Conservation (phyloP, 2,113 vertebrate species). For the Ahaetulla prasina region DNA sequence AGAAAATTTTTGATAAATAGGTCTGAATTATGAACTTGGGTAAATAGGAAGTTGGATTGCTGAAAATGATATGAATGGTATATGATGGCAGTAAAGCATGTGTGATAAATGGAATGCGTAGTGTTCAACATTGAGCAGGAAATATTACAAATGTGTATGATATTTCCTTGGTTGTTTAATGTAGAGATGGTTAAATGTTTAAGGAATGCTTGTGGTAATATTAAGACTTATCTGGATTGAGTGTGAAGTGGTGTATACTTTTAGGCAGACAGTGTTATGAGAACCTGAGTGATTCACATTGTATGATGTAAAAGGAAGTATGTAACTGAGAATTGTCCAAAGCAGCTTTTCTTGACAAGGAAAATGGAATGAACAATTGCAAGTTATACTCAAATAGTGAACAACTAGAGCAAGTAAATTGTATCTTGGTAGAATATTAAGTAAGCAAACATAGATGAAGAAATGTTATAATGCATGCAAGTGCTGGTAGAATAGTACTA, state of each 20-base stretch:
- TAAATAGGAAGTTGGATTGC: neutral
- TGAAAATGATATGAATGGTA: neutral
- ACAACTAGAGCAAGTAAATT: neutral
- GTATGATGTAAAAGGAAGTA: neutral
- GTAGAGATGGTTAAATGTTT: neutral
- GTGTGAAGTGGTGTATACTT: neutral
- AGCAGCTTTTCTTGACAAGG: neutral
- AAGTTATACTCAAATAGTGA: neutral
- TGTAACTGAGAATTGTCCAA: neutral
- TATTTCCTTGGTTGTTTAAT: neutral
- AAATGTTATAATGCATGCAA: neutral
- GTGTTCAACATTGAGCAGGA: neutral
- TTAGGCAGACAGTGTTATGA: neutral
- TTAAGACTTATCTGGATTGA: neutral
- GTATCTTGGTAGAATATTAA: neutral
- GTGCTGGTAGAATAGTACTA: neutral
- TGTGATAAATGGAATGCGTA: neutral
- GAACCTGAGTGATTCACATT: neutral
- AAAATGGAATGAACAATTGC: neutral
- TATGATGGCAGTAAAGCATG: neutral
- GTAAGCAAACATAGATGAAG: neutral
- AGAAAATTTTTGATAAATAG: neutral
- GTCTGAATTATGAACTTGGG: neutral
- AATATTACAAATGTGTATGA: neutral
- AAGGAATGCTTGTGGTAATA: neutral